Percentiles rank a stretch among this genome's conserved stretches.
These are phyloP conservation scores for Arion vulgaris DNA, from an alignment of 1,140 invertebrate species.

Conservation along the genomic window DNA sequence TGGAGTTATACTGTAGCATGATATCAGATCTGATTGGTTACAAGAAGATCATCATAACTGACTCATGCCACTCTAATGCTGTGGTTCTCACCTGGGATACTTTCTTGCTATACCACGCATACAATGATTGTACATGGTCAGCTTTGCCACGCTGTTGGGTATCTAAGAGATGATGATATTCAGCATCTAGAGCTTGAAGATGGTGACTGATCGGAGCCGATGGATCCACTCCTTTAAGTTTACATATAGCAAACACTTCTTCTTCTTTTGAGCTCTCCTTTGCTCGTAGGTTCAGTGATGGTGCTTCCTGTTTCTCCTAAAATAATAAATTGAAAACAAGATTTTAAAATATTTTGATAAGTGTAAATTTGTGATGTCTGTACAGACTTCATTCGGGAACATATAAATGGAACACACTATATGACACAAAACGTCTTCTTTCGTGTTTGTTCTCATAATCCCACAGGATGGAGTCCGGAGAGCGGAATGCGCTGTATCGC, in stretches of 20 bases:
- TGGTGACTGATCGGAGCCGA: slow-evolving; percentile 64
- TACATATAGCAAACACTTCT: slow-evolving; percentile 70
- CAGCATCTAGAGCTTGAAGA: slow-evolving; percentile 70
- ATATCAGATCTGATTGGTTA: too few relatives aligned
- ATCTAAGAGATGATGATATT: slow-evolving; percentile 68
- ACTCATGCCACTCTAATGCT: too few relatives aligned
- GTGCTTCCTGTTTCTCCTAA: slow-evolving; percentile 54
- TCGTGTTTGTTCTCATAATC: too few relatives aligned
- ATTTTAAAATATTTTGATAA: neutral
- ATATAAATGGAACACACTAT: too few relatives aligned
- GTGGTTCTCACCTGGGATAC: slow-evolving; percentile 65
- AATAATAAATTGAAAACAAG: neutral
- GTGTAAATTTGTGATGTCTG: too few relatives aligned
- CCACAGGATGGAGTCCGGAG: too few relatives aligned
- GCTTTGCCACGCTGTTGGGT: slow-evolving; percentile 65
- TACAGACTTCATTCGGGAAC: too few relatives aligned
- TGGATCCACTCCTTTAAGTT: slow-evolving; percentile 63
- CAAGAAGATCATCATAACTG: too few relatives aligned
- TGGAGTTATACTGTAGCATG: too few relatives aligned
- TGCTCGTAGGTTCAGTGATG: slow-evolving; percentile 63
- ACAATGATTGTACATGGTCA: slow-evolving; percentile 68
- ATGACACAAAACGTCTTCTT: too few relatives aligned
- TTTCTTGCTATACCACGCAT: slow-evolving; percentile 70
- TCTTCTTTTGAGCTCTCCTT: slow-evolving; percentile 70
- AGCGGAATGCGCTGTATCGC: too few relatives aligned